A percentile compares a stretch with the other conserved stretches of the same genome.
Evolutionary conservation across 2,797 vertebrate genomes (phyloP).

Genomic region (Ctenosaura bakeri): DNA sequence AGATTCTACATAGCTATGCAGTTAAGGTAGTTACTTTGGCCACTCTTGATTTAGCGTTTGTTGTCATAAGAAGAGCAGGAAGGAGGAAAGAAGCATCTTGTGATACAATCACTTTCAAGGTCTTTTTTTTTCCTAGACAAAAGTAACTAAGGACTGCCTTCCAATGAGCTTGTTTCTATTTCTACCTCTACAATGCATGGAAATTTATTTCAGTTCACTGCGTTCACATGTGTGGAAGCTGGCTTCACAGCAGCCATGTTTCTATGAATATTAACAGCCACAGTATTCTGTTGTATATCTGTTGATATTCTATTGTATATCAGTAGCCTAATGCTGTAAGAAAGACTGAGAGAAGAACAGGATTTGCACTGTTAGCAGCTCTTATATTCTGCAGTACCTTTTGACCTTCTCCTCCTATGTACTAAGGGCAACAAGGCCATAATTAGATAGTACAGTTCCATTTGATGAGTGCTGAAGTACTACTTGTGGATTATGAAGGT

Average conservation of each 20-base stretch:
- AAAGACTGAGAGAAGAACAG: background rate
- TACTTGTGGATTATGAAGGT: constrained; percentile 8
- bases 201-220: background rate
- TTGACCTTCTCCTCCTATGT: background rate
- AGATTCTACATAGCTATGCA: too few relatives aligned
- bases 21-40: too few relatives aligned
- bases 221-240: background rate
- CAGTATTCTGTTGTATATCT: background rate
- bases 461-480: background rate
- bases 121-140: background rate
- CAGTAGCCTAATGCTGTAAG: background rate
- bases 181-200: background rate
- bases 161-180: background rate
- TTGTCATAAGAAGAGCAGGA: background rate
- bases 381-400: constrained; percentile 2
- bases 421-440: background rate
- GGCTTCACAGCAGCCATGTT: background rate
- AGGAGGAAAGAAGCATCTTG: background rate
- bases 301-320: background rate
- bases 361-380: background rate
- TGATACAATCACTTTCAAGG: background rate
- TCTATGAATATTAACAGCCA: background rate
- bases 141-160: background rate
- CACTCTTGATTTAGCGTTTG: too few relatives aligned
- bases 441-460: background rate